phyloP scores from a whole-genome alignment of 2,888 invertebrate species.

The Rutpela maculata region DNA sequence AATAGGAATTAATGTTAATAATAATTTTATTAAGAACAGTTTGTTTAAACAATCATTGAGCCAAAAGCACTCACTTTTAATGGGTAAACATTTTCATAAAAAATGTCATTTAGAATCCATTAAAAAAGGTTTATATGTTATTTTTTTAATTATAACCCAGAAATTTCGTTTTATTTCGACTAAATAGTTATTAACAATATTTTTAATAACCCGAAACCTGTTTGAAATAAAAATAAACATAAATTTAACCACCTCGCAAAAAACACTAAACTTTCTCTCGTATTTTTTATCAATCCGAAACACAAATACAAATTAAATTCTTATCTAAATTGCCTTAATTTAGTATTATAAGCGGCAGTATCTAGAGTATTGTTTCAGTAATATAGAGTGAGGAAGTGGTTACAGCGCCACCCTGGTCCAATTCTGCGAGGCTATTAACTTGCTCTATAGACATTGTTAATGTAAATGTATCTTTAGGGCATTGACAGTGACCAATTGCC shows the following conservation, averaged over 20 bases:
- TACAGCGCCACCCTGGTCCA: conserved; percentile 51
- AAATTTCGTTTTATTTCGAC: too few species aligned
- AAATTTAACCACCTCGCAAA: not conserved
- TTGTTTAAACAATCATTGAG: too few species aligned
- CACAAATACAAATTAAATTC: conserved; percentile 38
- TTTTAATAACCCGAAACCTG: too few species aligned
- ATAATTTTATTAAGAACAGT: too few species aligned
- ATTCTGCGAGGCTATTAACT: conserved; percentile 66
- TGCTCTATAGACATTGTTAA: conserved; percentile 70
- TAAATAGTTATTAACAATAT: too few species aligned
- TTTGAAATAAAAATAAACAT: too few species aligned
- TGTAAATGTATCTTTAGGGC: conserved; percentile 71
- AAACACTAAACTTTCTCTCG: conserved; percentile 4
- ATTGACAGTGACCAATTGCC: conserved; percentile 71
- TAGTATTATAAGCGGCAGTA: conserved; percentile 58
- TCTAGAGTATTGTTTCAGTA: conserved; percentile 58
- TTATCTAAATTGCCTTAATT: conserved; percentile 60
- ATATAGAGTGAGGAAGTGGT: conserved; percentile 60
- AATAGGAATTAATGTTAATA: too few species aligned
- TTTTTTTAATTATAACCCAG: too few species aligned
- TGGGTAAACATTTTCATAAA: too few species aligned
- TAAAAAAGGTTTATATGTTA: too few species aligned
- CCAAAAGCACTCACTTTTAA: too few species aligned
- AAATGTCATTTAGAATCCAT: too few species aligned
- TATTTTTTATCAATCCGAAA: conserved; percentile 21